Evolutionary conservation across 2,888 invertebrate species (phyloP).

Genomic region (Sphaeridia pumilis): DNA sequence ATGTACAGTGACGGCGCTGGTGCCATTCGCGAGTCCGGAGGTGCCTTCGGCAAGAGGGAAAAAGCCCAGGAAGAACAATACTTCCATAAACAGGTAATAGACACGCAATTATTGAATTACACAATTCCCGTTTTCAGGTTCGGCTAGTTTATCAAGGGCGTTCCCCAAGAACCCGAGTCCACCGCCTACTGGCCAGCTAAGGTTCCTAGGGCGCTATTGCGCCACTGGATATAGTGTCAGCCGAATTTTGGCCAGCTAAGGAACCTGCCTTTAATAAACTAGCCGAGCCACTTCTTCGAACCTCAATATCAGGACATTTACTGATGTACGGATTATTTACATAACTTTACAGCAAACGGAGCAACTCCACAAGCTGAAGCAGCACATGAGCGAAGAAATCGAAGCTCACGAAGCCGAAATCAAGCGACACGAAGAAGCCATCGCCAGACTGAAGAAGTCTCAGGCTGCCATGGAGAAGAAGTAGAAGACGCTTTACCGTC

Average conservation of each 20-base stretch:
- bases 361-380: constrained; percentile 58
- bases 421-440: constrained; percentile 73
- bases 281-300: no score
- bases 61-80: constrained; percentile 81
- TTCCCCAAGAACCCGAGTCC: no score
- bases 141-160: no score
- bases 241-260: no score
- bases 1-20: constrained; percentile 56
- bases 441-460: constrained; percentile 60
- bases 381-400: constrained; percentile 57
- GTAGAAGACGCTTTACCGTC: no score
- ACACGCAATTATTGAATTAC: no score
- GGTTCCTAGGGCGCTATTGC: no score
- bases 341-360: constrained; percentile 65
- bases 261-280: no score
- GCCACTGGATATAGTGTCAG: no score
- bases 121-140: no score
- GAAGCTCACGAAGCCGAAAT: constrained; percentile 75
- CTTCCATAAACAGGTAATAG: constrained; percentile 81
- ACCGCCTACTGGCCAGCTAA: not conserved
- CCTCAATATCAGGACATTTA: no score
- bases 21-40: constrained; percentile 80
- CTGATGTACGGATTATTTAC: no score
- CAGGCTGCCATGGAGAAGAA: constrained; percentile 42
- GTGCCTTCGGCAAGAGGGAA: constrained; percentile 77